phyloP scores from a whole-genome alignment of 2,113 vertebrate genomes.

The Agapornis roseicollis region DNA sequence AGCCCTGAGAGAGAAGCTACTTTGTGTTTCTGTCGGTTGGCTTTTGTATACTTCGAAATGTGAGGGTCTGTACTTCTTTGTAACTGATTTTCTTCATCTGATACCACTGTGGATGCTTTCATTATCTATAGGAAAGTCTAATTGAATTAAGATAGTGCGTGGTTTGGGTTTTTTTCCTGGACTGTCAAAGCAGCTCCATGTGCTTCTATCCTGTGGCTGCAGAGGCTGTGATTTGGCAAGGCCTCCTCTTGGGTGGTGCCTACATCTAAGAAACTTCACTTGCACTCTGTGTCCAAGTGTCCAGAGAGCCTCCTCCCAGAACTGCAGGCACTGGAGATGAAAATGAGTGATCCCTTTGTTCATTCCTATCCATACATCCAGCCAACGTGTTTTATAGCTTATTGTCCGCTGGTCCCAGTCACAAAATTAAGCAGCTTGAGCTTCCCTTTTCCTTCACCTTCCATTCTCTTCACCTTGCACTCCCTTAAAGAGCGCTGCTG shows the following conservation, averaged over 20 bases:
- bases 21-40: background rate
- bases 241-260: background rate
- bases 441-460: background rate
- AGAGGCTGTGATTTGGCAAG: background rate
- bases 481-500: background rate
- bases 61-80: background rate
- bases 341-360: background rate
- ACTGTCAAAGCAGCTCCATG: background rate
- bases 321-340: background rate
- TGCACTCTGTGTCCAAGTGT: background rate
- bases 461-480: background rate
- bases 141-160: background rate
- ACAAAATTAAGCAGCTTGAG: background rate
- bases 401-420: background rate
- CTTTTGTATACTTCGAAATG: background rate
- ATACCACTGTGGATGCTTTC: background rate
- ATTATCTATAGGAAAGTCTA: background rate
- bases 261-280: background rate
- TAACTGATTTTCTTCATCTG: background rate
- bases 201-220: background rate
- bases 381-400: background rate
- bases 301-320: background rate
- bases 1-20: background rate
- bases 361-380: background rate
- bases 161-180: background rate